A percentile compares a stretch with the other conserved stretches of the same genome.
Evolutionary conservation across 2,888 invertebrate genomes (phyloP).

Genomic region (Campoplex nolae): DNA sequence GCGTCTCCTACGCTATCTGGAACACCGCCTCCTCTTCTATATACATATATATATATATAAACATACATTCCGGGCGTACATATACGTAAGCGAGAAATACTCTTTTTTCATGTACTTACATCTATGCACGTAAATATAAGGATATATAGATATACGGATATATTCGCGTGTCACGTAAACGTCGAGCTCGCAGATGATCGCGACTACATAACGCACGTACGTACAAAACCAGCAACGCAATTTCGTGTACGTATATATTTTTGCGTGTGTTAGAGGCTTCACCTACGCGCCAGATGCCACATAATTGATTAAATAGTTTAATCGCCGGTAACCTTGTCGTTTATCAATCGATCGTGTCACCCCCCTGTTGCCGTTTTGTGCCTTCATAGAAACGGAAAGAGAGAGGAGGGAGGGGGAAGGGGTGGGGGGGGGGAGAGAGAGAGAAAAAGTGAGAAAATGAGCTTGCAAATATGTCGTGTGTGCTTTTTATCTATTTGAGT

Average conservation of each 20-base stretch:
- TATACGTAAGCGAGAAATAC: background rate
- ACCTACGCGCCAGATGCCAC: slow-evolving; percentile 70
- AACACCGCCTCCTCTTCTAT: slow-evolving; percentile 61
- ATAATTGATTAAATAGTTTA: slow-evolving; percentile 73
- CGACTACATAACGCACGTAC: slow-evolving; percentile 12
- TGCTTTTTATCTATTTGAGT: background rate
- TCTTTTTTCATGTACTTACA: slow-evolving; percentile 34
- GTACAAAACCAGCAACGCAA: background rate
- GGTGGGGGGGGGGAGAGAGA: slow-evolving; percentile 19
- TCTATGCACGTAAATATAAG: slow-evolving; percentile 12
- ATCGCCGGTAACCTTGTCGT: slow-evolving; percentile 69
- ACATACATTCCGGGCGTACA: too few relatives aligned
- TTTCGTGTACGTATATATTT: slow-evolving; percentile 11
- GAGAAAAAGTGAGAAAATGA: slow-evolving; percentile 43
- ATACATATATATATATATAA: background rate
- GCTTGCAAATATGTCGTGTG: slow-evolving; percentile 28
- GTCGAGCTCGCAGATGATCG: slow-evolving; percentile 24
- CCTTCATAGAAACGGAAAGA: background rate
- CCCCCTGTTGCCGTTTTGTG: slow-evolving; percentile 23
- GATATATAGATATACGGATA: slow-evolving; percentile 30
- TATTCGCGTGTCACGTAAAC: slow-evolving; percentile 57
- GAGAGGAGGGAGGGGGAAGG: slow-evolving; percentile 24
- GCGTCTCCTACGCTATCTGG: slow-evolving; percentile 65
- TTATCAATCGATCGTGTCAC: slow-evolving; percentile 64
- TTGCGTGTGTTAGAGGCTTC: slow-evolving; percentile 52